Evolutionary conservation across 2,888 invertebrate species (phyloP).

Genomic region (Agriopis aurantiaria): DNA sequence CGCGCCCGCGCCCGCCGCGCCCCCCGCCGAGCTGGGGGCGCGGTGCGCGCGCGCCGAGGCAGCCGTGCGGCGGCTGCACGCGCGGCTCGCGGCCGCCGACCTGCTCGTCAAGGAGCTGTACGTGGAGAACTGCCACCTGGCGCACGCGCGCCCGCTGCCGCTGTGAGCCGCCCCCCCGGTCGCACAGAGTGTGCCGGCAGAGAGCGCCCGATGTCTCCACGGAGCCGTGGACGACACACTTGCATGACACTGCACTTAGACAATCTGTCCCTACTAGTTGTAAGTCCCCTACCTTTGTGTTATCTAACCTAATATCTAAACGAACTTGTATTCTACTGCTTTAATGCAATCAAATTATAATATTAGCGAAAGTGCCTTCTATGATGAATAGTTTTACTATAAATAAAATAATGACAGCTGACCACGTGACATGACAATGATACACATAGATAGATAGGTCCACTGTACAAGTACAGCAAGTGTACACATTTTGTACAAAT

Average conservation of each 20-base stretch:
- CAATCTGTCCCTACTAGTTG: background rate
- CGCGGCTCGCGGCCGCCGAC: slow-evolving; percentile 91
- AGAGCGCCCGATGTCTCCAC: no score
- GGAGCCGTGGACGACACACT: no score
- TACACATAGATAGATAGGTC: no score
- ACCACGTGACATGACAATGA: no score
- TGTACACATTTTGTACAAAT: background rate
- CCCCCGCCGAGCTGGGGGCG: slow-evolving; percentile 62
- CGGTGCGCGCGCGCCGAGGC: slow-evolving; percentile 77
- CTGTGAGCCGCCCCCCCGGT: slow-evolving; percentile 6
- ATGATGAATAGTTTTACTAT: background rate
- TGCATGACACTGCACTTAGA: no score
- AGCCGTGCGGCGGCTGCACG: slow-evolving; percentile 79
- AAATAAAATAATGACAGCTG: background rate
- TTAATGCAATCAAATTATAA: background rate
- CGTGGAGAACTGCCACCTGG: slow-evolving; percentile 93
- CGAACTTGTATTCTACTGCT: no score
- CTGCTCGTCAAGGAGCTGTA: slow-evolving; percentile 93
- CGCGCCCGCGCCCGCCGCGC: slow-evolving; percentile 34
- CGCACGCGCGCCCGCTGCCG: slow-evolving; percentile 47
- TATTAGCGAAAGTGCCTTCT: slow-evolving; percentile 5
- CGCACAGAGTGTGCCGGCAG: background rate
- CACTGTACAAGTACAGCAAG: no score
- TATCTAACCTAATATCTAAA: no score
- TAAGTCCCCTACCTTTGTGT: no score